Evolutionary conservation across 2,888 invertebrate genomes (phyloP).

Genomic region (Dexiosoma caninum): DNA sequence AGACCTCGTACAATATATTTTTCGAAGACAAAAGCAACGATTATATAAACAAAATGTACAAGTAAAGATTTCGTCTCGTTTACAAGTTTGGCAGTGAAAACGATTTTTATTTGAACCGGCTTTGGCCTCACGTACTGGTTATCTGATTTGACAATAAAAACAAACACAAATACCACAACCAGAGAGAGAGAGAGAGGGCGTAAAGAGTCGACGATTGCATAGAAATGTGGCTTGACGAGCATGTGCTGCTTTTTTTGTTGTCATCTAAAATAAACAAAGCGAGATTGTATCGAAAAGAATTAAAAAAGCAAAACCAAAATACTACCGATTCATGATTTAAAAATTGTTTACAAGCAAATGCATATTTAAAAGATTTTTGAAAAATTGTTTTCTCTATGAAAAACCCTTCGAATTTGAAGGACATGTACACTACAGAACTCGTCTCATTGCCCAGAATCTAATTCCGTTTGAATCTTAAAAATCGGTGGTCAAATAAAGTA

Average conservation of each 20-base stretch:
- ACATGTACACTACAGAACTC: constrained; percentile 37
- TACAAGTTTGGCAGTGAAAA: constrained; percentile 29
- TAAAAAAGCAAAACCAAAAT: constrained; percentile 5
- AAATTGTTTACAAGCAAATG: constrained; percentile 59
- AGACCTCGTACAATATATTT: too few species aligned
- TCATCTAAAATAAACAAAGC: neutral
- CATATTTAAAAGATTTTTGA: constrained; percentile 73
- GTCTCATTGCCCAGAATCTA: constrained; percentile 65
- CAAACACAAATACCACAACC: neutral
- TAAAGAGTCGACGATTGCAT: neutral
- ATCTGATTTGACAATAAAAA: constrained; percentile 39
- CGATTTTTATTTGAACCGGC: constrained; percentile 40
- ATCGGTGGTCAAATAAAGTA: constrained; percentile 63
- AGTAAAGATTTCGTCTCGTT: constrained; percentile 6
- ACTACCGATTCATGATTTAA: constrained; percentile 37
- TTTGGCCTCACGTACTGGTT: constrained; percentile 51
- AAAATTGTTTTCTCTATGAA: constrained; percentile 70
- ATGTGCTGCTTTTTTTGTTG: constrained; percentile 48
- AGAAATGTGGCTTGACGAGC: constrained; percentile 41
- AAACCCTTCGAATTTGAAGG: constrained; percentile 27
- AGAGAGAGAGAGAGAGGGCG: constrained; percentile 17
- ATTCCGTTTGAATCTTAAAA: constrained; percentile 71
- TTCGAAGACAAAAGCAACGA: neutral
- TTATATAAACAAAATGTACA: neutral
- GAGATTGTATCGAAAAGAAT: neutral